Base-by-base conservation (phyloP, 2,888 invertebrate species). In the Amphipoea oculea region DNA sequence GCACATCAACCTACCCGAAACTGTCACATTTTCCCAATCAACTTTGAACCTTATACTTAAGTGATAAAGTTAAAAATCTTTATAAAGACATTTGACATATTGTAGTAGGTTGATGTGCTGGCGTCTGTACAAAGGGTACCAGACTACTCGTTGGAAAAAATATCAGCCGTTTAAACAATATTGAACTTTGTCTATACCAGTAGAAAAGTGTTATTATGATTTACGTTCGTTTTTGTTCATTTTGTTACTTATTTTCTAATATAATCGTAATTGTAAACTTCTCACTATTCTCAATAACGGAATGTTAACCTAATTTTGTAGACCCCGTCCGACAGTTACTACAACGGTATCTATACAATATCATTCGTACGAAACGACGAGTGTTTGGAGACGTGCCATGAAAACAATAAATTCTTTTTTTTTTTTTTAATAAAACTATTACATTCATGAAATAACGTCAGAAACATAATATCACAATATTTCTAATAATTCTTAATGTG, bases 271-370 rank as follows among this genome's bases (percentile, higher is more conserved):
- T 17, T 42, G 42, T 73, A 54, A 74, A 75, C 17, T 72, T 45
- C 54, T 75, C 23, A 54, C 17, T 73, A 42, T 29, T 54, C 74
- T 74, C 29, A 36, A 36, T 57, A 75, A 57, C 45, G 75, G 75
- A 36, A 57, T 74, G 54, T 74, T 23, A 17, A n/a, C 75, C 75
- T 57, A 74, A 74, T 75, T 75, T 74, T 17, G 42, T 57, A 36
- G 54, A 45, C 54, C 36, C 42, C 36, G 75, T 36, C 45, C 54
- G 42, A 75, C 23, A 62, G 36, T 60, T 57, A 68, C 20, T 78
- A 67, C 75, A 75, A 73, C 73, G 75, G 74, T 75, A 75, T 48
- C 17, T 45, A 45, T 23, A 29, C 57, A 75, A 17, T 73, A 73
- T 75, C 29, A 73, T 72, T 74, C 54, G 29, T 45, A 23, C 54